A percentile compares a stretch with the other conserved stretches of the same genome.
Evolutionary conservation across 2,113 vertebrate species (phyloP).

Genomic region (Hypocryptadius cinnamomeus): DNA sequence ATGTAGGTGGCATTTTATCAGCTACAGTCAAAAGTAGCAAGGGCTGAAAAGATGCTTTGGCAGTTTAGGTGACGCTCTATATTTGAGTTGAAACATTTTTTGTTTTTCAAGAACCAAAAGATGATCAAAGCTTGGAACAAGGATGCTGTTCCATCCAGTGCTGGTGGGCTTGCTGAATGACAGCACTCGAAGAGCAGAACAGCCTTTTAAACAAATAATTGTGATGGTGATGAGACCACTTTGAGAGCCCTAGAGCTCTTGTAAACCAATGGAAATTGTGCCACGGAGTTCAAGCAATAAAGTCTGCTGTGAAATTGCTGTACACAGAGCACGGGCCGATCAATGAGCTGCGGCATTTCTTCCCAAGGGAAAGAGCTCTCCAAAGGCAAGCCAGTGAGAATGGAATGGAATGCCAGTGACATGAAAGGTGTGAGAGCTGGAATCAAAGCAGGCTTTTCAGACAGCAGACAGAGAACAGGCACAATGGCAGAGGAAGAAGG

Average conservation of each 20-base stretch:
- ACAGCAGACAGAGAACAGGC: neutral
- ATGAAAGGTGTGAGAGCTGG: neutral
- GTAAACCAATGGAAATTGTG: constrained; percentile 19
- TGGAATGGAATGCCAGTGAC: neutral
- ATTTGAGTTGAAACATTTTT: neutral
- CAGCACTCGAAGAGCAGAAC: neutral
- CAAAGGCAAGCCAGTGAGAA: neutral
- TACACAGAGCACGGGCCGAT: neutral
- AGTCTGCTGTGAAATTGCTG: constrained; percentile 6
- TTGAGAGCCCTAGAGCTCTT: neutral
- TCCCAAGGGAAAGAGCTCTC: neutral
- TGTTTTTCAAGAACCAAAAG: neutral
- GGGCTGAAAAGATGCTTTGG: neutral
- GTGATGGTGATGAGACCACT: neutral
- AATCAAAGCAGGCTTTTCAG: neutral
- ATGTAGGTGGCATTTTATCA: neutral
- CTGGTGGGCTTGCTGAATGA: neutral
- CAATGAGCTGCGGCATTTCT: neutral
- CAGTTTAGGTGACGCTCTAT: neutral
- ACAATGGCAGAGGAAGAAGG: neutral
- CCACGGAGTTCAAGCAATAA: neutral
- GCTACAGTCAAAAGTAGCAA: neutral
- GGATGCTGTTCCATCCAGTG: neutral
- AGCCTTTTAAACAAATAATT: neutral
- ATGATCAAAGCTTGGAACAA: neutral